phyloP scores from a whole-genome alignment of 2,888 invertebrate species.

The Lycocerus yunnanus region DNA sequence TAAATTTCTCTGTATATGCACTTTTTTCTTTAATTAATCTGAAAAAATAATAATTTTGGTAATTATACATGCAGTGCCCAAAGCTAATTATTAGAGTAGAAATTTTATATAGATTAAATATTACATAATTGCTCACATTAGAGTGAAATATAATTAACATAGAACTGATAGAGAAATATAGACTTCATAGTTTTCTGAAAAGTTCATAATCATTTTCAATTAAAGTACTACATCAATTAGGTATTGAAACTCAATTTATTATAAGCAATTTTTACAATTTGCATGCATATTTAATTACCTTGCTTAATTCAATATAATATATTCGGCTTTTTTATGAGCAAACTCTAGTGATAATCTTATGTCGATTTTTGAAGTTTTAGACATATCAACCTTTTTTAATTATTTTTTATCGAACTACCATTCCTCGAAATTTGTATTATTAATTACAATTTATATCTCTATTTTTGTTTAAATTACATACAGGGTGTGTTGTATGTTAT shows the following conservation, averaged over 20 bases:
- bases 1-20: background rate
- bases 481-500: background rate
- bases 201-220: slow-evolving; percentile 10
- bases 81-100: slow-evolving; percentile 14
- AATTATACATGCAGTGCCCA: background rate
- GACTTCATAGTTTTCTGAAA: slow-evolving; percentile 22
- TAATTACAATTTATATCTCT: background rate
- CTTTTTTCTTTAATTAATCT: background rate
- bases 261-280: slow-evolving; percentile 6
- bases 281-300: slow-evolving; percentile 10
- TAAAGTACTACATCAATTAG: slow-evolving; percentile 1
- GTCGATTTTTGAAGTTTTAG: slow-evolving; percentile 2
- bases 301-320: slow-evolving; percentile 7
- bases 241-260: background rate
- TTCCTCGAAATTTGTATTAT: background rate
- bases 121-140: slow-evolving; percentile 27
- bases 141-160: slow-evolving; percentile 25
- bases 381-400: slow-evolving; percentile 8
- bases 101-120: slow-evolving; percentile 8
- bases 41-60: background rate
- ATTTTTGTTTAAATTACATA: background rate
- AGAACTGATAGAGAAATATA: slow-evolving; percentile 31
- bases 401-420: background rate
- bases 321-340: slow-evolving; percentile 12
- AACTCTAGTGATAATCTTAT: slow-evolving; percentile 5